Conservation (phyloP, 1,140 invertebrate species). For the Bombus polaris region DNA sequence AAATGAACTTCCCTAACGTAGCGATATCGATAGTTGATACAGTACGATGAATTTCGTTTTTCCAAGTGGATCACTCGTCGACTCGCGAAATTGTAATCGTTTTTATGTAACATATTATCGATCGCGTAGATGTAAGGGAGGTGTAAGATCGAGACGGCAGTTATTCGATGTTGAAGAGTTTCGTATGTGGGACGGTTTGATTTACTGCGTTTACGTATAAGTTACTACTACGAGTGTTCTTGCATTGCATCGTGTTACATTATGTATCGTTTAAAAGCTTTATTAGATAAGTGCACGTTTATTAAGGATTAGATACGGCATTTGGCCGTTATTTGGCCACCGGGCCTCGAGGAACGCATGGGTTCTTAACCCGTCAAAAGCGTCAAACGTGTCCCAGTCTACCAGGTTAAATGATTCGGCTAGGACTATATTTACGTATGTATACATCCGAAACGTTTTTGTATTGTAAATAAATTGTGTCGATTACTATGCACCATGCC, state of each 20-base stretch:
- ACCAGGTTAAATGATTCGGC: background rate
- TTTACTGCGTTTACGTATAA: conserved; percentile 48
- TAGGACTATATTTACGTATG: conserved; percentile 12
- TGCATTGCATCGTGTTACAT: conserved; percentile 52
- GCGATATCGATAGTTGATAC: conserved; percentile 11
- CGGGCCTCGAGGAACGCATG: background rate
- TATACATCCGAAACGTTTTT: conserved; percentile 53
- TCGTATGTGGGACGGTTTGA: conserved; percentile 12
- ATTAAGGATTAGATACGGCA: conserved; percentile 49
- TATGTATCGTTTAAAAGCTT: conserved; percentile 65
- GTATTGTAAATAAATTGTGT: conserved; percentile 68
- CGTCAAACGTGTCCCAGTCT: background rate
- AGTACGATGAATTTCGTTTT: background rate
- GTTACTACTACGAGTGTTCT: conserved; percentile 58
- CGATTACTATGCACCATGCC: conserved; percentile 8
- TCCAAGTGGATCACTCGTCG: background rate
- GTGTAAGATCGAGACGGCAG: background rate
- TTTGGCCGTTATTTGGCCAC: conserved; percentile 35
- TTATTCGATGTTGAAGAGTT: background rate
- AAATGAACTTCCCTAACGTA: conserved; percentile 16
- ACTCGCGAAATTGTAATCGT: background rate
- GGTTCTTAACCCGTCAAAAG: background rate
- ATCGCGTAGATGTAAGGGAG: background rate
- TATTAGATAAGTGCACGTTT: conserved; percentile 67
- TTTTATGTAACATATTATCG: conserved; percentile 14